Percentiles rank a stretch among this genome's conserved stretches.
Conservation (phyloP, 2,888 invertebrate species). For the Pristionchus fissidentatus region DNA sequence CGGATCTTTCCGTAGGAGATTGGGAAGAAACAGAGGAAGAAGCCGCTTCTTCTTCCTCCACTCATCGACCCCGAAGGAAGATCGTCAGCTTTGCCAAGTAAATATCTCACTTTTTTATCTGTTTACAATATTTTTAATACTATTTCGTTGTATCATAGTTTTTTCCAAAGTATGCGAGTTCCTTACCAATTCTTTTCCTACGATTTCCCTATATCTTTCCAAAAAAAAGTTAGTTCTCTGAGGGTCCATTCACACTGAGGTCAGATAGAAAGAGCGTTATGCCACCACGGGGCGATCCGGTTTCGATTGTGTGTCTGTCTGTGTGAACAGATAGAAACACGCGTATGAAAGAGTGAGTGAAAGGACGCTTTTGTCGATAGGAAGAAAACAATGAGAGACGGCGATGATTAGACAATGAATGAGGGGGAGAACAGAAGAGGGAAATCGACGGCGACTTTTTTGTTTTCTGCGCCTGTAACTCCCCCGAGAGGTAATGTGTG, state of each 20-base stretch:
- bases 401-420: background rate
- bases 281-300: background rate
- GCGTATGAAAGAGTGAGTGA: slow-evolving; percentile 26
- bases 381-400: slow-evolving; percentile 11
- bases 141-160: too few species aligned
- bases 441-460: slow-evolving; percentile 9
- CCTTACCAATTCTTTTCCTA: too few species aligned
- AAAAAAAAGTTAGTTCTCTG: too few species aligned
- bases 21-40: slow-evolving; percentile 50
- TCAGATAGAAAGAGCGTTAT: too few species aligned
- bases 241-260: too few species aligned
- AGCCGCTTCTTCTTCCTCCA: slow-evolving; percentile 13
- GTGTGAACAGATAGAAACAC: slow-evolving; percentile 7
- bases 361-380: background rate
- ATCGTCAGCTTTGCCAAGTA: slow-evolving; percentile 41
- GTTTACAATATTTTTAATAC: background rate
- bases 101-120: background rate
- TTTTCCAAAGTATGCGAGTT: too few species aligned
- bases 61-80: background rate
- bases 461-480: too few species aligned
- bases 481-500: slow-evolving; percentile 5
- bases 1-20: slow-evolving; percentile 60
- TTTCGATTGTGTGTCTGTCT: slow-evolving; percentile 4
- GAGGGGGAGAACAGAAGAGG: slow-evolving; percentile 16
- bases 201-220: too few species aligned